These are phyloP conservation scores for Corythoichthys intestinalis DNA, from an alignment of 2,113 vertebrate genomes.

Conservation along the genomic window DNA sequence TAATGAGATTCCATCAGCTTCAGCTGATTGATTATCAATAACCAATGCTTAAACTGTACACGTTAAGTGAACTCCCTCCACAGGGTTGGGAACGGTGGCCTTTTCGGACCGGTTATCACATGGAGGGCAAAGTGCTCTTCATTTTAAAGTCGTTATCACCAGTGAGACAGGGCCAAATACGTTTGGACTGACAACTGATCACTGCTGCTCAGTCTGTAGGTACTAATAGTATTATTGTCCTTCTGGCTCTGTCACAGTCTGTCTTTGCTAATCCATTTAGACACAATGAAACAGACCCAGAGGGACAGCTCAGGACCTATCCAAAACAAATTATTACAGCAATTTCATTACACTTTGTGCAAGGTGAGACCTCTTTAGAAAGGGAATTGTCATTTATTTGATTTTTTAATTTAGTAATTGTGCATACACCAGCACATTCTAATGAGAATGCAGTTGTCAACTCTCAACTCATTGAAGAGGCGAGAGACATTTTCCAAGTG, in stretches of 20 bases:
- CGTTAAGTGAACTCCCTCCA: constrained; percentile 35
- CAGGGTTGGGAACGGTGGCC: constrained; percentile 25
- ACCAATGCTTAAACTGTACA: constrained; percentile 41
- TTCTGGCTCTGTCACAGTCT: constrained; percentile 46
- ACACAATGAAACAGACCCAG: constrained; percentile 44
- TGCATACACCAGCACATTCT: background rate
- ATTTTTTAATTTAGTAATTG: background rate
- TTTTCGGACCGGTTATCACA: constrained; percentile 53
- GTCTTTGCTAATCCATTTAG: constrained; percentile 64
- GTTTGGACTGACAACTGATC: constrained; percentile 60
- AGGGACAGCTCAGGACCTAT: constrained; percentile 24
- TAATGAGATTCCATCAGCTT: constrained; percentile 37
- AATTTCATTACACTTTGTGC: constrained; percentile 2
- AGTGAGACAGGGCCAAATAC: constrained; percentile 49
- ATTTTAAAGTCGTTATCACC: constrained; percentile 69
- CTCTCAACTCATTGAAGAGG: background rate
- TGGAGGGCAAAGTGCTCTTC: constrained; percentile 62
- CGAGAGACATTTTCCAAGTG: background rate
- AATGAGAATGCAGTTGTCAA: background rate
- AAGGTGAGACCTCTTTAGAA: background rate
- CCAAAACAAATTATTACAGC: constrained; percentile 18
- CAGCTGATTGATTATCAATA: constrained; percentile 43
- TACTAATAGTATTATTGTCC: constrained; percentile 66
- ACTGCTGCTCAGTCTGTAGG: constrained; percentile 47
- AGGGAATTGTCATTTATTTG: background rate